Percentiles rank a stretch among this genome's conserved stretches.
Conservation (phyloP, 92 coral and sea anemone species). For the Pocillopora meandrina region DNA sequence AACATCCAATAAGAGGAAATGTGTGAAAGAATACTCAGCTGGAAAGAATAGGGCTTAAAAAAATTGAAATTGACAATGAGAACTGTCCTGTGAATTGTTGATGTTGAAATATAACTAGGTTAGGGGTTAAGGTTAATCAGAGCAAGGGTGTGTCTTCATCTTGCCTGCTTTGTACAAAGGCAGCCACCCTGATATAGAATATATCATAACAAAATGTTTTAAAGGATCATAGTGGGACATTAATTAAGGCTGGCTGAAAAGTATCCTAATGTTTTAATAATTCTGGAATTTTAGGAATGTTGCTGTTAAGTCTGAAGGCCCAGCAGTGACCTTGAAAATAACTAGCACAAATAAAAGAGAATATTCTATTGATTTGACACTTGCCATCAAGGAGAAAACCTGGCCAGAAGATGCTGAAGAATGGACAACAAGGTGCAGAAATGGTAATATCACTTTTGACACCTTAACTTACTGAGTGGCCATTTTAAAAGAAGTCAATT, state of each 20-base stretch:
- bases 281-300: constrained; percentile 5
- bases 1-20: too few species aligned
- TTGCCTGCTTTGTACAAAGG: too few species aligned
- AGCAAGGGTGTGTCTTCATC: too few species aligned
- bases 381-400: constrained; percentile 54
- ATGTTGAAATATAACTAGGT: too few species aligned
- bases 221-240: not conserved
- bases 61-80: too few species aligned
- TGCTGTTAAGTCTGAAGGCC: constrained; percentile 51
- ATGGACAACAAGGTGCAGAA: constrained; percentile 66
- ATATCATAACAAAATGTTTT: not conserved
- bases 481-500: too few species aligned
- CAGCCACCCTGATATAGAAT: not conserved
- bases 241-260: too few species aligned
- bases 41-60: not conserved
- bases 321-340: constrained; percentile 70
- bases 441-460: constrained; percentile 34
- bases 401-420: constrained; percentile 77
- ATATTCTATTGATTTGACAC: constrained; percentile 57
- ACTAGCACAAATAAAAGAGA: not conserved
- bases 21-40: not conserved
- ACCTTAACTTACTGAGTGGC: not conserved
- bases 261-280: not conserved
- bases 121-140: too few species aligned
- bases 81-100: too few species aligned